Evolutionary conservation across 2,113 vertebrate species (phyloP).

Genomic region (Halichoeres trimaculatus): DNA sequence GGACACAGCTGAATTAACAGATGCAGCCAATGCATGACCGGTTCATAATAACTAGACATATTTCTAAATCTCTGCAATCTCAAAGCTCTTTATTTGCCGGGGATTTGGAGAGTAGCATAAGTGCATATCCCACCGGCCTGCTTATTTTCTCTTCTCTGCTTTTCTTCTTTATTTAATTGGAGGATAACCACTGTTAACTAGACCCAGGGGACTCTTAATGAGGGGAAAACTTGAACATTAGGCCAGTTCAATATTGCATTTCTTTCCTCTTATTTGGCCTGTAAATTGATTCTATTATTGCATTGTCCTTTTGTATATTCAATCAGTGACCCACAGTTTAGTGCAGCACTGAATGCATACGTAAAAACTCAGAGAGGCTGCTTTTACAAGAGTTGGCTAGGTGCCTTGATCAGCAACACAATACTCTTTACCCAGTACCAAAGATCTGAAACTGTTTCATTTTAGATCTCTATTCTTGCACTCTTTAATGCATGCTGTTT

Average conservation of each 20-base stretch:
- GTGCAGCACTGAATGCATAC: not conserved
- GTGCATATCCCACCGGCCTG: constrained; percentile 33
- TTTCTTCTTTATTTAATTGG: constrained; percentile 56
- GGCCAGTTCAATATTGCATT: constrained; percentile 15
- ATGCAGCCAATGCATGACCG: constrained; percentile 28
- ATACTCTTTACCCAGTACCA: not conserved
- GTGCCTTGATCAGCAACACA: not conserved
- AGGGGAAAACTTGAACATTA: constrained; percentile 40
- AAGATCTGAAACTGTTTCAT: not conserved
- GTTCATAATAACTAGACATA: constrained; percentile 16
- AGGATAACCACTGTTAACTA: constrained; percentile 50
- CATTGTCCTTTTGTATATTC: constrained; percentile 8
- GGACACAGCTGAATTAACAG: constrained; percentile 1
- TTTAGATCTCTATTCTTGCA: constrained; percentile 1
- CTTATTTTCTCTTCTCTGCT: constrained; percentile 32
- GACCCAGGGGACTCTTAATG: constrained; percentile 55
- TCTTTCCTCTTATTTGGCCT: not conserved
- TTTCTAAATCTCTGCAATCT: not conserved
- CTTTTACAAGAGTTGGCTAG: not conserved
- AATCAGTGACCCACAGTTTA: not conserved
- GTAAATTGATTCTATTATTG: constrained; percentile 3
- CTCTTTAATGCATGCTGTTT: not conserved
- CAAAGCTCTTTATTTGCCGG: constrained; percentile 42
- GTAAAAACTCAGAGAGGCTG: not conserved
- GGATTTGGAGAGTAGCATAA: constrained; percentile 20